Conservation (phyloP, 2,113 vertebrate species). For the Rhinopithecus roxellana region DNA sequence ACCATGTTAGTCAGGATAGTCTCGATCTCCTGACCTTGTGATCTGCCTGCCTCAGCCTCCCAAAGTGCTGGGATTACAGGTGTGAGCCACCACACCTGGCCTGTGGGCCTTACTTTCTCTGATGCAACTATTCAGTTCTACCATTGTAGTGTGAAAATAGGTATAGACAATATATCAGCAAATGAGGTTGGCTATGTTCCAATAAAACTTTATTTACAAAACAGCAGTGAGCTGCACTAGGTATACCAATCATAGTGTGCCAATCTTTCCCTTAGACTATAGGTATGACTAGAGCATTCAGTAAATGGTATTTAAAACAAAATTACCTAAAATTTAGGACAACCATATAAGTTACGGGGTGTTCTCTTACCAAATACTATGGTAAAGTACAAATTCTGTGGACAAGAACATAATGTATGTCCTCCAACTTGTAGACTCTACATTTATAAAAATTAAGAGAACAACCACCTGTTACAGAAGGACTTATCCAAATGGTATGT, state of each 20-base stretch:
- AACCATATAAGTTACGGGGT: neutral
- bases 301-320: neutral
- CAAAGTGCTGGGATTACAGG: too few species aligned
- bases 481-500: neutral
- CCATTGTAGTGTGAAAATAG: neutral
- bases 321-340: neutral
- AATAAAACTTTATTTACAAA: neutral
- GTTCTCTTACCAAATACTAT: neutral
- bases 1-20: too few species aligned
- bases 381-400: neutral
- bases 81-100: too few species aligned
- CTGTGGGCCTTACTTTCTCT: neutral
- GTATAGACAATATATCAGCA: neutral
- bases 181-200: neutral
- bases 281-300: neutral
- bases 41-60: too few species aligned
- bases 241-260: neutral
- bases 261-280: neutral
- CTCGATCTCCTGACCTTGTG: too few species aligned
- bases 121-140: neutral
- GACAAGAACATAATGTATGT: neutral
- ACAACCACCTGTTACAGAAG: neutral
- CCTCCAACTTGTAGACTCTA: neutral
- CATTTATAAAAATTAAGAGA: neutral
- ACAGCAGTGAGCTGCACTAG: neutral